Evolutionary conservation across 2,797 vertebrate species (phyloP).

Genomic region (Bradypodion ventrale): DNA sequence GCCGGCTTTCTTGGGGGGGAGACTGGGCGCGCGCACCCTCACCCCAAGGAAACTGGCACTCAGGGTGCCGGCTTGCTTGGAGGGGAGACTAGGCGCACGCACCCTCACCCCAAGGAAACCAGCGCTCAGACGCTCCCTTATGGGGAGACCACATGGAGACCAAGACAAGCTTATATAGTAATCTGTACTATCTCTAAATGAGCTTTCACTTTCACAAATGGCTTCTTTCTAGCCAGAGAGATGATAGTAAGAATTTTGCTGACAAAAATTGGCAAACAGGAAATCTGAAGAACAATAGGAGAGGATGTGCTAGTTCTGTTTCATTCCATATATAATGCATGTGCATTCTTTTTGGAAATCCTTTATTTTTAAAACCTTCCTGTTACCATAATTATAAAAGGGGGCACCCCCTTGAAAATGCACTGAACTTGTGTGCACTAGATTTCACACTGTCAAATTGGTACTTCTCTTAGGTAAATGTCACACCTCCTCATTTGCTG

Average conservation of each 20-base stretch:
- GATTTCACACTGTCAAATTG: conserved; percentile 23
- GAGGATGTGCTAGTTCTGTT: conserved; percentile 50
- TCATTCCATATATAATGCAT: neutral
- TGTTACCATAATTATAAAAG: conserved; percentile 24
- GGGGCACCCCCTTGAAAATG: conserved; percentile 12
- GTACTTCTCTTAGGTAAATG: conserved; percentile 35
- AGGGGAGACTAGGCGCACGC: too few species aligned
- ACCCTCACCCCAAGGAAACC: too few species aligned
- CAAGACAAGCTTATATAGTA: neutral
- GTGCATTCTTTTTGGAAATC: conserved; percentile 1
- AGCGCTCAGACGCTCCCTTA: too few species aligned
- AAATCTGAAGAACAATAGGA: conserved; percentile 61
- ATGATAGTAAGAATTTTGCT: conserved; percentile 49
- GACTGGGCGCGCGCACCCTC: too few species aligned
- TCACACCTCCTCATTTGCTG: conserved; percentile 24
- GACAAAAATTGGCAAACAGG: conserved; percentile 54
- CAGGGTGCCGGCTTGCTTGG: too few species aligned
- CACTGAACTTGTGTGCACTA: neutral
- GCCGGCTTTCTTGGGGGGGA: too few species aligned
- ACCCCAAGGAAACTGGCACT: too few species aligned
- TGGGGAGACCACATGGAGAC: too few species aligned
- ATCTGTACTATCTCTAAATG: conserved; percentile 2
- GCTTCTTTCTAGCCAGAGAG: conserved; percentile 48
- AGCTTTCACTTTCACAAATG: conserved; percentile 53
- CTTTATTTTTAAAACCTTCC: conserved; percentile 31